Evolutionary conservation across 2,888 invertebrate genomes (phyloP).

Genomic region (Mimachlamys varia): DNA sequence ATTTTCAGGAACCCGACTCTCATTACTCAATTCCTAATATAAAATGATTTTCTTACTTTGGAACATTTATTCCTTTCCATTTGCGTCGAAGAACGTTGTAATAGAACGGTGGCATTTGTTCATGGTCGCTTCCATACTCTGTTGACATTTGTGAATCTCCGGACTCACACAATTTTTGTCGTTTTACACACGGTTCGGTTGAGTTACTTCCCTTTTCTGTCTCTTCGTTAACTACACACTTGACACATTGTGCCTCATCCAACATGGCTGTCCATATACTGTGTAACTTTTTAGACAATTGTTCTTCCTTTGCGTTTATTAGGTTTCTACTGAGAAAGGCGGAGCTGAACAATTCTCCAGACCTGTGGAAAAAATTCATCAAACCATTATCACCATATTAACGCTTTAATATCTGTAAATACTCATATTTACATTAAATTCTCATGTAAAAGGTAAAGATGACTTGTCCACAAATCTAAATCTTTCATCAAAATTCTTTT

Average conservation of each 20-base stretch:
- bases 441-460: too few species aligned
- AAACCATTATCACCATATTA: neutral
- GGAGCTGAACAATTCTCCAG: constrained; percentile 55
- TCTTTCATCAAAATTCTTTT: too few species aligned
- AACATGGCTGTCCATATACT: constrained; percentile 36
- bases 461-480: too few species aligned
- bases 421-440: too few species aligned
- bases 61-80: constrained; percentile 61
- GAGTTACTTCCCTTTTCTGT: neutral
- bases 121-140: neutral
- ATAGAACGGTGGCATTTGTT: constrained; percentile 69
- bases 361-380: constrained; percentile 49
- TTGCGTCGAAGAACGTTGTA: constrained; percentile 69
- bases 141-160: neutral
- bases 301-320: constrained; percentile 24
- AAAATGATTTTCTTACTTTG: constrained; percentile 68
- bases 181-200: constrained; percentile 39
- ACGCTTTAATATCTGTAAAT: too few species aligned
- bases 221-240: neutral
- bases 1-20: too few species aligned
- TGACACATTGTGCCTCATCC: constrained; percentile 43
- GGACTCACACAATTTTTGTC: neutral
- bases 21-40: too few species aligned
- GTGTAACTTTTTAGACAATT: constrained; percentile 32
- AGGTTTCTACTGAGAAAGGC: constrained; percentile 50